Percentiles rank a stretch among this genome's conserved stretches.
These are phyloP conservation scores for Eurois occulta DNA, from an alignment of 2,888 invertebrate genomes.

Conservation along the genomic window DNA sequence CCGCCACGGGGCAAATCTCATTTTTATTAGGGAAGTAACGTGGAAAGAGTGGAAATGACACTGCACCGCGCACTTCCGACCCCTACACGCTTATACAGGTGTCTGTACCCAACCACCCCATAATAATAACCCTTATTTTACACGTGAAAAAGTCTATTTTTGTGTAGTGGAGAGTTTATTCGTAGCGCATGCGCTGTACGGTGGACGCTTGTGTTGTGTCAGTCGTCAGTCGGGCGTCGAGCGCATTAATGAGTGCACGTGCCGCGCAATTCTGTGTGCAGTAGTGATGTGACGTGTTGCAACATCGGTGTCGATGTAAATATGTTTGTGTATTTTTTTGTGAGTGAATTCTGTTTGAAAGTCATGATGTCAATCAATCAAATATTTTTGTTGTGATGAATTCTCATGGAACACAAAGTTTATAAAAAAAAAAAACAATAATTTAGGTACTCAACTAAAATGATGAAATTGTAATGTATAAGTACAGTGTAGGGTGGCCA, in stretches of 20 bases:
- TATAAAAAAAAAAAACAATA: neutral
- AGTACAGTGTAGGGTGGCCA: conserved; percentile 26
- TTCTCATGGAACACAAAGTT: conserved; percentile 22
- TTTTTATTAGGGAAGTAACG: conserved; percentile 88
- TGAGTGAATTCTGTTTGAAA: neutral
- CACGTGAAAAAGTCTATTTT: conserved; percentile 65
- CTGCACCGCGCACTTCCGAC: conserved; percentile 89
- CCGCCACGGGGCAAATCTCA: conserved; percentile 81
- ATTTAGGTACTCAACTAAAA: neutral
- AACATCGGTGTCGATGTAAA: conserved; percentile 75
- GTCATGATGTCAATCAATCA: neutral
- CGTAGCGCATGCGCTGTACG: conserved; percentile 73
- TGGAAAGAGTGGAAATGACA: conserved; percentile 89
- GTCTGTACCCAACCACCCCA: conserved; percentile 72
- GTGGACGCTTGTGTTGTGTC: conserved; percentile 78
- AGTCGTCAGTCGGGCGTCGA: conserved; percentile 77
- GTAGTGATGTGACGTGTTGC: conserved; percentile 80
- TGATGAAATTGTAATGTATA: conserved; percentile 14
- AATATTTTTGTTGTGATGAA: neutral
- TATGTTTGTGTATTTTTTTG: conserved; percentile 39
- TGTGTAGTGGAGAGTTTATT: conserved; percentile 41
- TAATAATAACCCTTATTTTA: conserved; percentile 65
- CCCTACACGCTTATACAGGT: conserved; percentile 86
- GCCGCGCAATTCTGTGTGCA: conserved; percentile 32
- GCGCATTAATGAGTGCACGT: conserved; percentile 72